Evolutionary conservation across 64 coral and sea anemone species (phyloP), one percentile per base, ranked within the genome.

Genomic region (Dendrophyllia cribrosa): DNA sequence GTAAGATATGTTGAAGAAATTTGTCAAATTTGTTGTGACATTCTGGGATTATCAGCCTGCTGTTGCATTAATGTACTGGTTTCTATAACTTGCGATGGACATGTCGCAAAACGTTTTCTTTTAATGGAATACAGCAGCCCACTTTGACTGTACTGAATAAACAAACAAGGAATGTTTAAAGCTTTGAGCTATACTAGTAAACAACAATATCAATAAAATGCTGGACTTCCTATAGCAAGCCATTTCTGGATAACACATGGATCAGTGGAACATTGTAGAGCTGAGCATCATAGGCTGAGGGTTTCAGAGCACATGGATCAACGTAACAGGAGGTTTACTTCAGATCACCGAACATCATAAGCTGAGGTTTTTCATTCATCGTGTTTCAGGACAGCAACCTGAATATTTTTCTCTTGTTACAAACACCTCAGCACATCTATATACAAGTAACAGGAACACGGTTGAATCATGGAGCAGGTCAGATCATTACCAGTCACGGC

Each of bases 401-500:
- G 80, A 84, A 67, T 84, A 66, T 49, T 66, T 84, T 23, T 84
- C 62, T 62, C 62, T 80, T 80, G 56, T 19, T 67, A 67, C 45
- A 20, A 84, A 20, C 60, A 84, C 62, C 44, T 56, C 80, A 84
- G 80, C 62, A 5, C 62, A 24, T 84, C 43, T 45, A 84, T 84
- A 65, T 46, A 68, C 19, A 75, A 43, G 9, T 23, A 34, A 47
- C 80, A 84, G 80, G 62, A 84, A 84, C 80, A 84, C 2, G n/a
- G 62, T 84, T 22, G 80, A 67, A 26, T 84, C 80, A 84, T 9
- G 62, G 44, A 50, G 62, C 11, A 67, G 43, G 9, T 67, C 80
- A 84, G 80, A 84, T 23, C 77, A 80, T 80, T 80, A 80, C 77
- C 77, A 80, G 53, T 56, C 53, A 56, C 52, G 52, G 80, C 80